Evolutionary conservation across 2,888 invertebrate genomes (phyloP).

Genomic region (Eupithecia centaureata): DNA sequence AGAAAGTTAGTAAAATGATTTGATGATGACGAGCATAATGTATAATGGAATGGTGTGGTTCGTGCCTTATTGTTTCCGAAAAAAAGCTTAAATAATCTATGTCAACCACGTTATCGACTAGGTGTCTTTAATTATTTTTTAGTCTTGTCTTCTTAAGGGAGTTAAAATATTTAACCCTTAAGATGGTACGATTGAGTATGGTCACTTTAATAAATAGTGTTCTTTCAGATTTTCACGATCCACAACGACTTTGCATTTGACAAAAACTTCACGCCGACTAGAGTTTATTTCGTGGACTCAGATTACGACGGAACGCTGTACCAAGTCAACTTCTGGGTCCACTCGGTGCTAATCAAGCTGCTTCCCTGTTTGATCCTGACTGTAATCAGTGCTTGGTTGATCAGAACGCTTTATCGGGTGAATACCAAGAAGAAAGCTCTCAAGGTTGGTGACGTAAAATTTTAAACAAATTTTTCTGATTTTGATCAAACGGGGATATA

Average conservation of each 20-base stretch:
- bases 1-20: too few species aligned
- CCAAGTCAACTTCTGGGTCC: constrained; percentile 91
- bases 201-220: background rate
- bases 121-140: too few species aligned
- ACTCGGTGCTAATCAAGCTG: constrained; percentile 91
- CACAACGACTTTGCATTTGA: constrained; percentile 67
- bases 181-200: too few species aligned
- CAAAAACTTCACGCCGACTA: constrained; percentile 63
- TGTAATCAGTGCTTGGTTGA: constrained; percentile 88
- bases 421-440: constrained; percentile 86
- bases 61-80: too few species aligned
- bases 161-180: too few species aligned
- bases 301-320: constrained; percentile 85
- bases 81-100: too few species aligned
- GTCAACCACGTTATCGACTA: too few species aligned
- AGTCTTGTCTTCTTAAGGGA: too few species aligned
- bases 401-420: constrained; percentile 88
- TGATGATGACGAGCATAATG: too few species aligned
- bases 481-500: too few species aligned
- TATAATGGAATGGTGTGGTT: too few species aligned
- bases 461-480: too few species aligned
- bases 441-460: constrained; percentile 48
- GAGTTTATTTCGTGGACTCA: constrained; percentile 81
- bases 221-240: constrained; percentile 75
- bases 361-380: constrained; percentile 91